phyloP scores from a whole-genome alignment of 2,113 vertebrate species.

The Myotis lucifugus region DNA sequence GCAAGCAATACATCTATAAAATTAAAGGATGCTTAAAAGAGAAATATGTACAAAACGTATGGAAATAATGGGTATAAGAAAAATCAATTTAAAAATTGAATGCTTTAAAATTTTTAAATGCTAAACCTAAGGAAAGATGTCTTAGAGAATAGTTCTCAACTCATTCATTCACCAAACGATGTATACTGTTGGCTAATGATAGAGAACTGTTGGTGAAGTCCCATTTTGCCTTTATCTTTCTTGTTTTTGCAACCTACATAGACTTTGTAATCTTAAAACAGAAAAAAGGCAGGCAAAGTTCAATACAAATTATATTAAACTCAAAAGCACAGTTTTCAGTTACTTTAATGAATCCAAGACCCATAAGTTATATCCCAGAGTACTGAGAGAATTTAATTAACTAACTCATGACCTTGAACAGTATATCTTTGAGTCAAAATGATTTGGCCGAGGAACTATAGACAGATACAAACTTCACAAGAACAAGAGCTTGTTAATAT shows the following conservation, averaged over 20 bases:
- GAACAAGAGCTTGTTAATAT: background rate
- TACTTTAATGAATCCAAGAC: background rate
- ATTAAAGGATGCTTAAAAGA: background rate
- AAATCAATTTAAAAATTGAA: background rate
- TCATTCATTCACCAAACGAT: background rate
- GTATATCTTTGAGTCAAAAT: background rate
- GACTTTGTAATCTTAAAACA: background rate
- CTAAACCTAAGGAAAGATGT: background rate
- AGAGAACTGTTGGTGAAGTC: background rate
- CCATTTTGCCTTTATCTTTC: background rate
- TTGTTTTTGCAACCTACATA: background rate
- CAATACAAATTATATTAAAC: background rate
- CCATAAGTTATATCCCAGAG: background rate
- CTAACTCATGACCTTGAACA: background rate
- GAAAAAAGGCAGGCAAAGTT: background rate
- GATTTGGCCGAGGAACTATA: background rate
- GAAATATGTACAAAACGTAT: background rate
- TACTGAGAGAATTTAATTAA: background rate
- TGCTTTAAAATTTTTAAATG: background rate
- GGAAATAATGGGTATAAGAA: background rate
- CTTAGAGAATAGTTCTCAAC: slow-evolving; percentile 4
- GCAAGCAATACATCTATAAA: background rate
- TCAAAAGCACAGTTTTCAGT: background rate
- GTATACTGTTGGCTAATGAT: background rate
- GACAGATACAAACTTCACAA: background rate